Base-by-base conservation (phyloP, 2,113 vertebrate genomes). In the Cisticola juncidis region DNA sequence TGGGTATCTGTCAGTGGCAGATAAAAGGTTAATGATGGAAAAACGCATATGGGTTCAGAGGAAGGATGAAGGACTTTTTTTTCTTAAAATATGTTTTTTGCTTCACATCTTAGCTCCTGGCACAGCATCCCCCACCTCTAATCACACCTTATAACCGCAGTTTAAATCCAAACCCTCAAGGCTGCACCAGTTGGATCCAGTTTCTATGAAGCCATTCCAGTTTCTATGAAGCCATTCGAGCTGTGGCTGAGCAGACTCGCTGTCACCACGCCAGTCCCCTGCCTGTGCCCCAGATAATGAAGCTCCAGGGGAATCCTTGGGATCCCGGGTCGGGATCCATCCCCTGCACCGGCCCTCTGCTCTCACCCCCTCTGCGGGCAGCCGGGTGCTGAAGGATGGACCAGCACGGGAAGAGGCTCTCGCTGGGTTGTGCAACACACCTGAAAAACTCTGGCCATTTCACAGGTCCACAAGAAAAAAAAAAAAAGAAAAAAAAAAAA, bases 221-320 rank as follows among this genome's bases (percentile, higher is more conserved):
- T 95, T 97, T 42, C 92, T 80, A 61, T 96, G 77, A 95, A 96
- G 76, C 92, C 93, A 80, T 89, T 87, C 83, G 95, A 95, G 94
- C 97, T 93, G 58, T 24, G 28, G 48, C 88, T 24, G 94, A 97
- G 90, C 94, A 97, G 93, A 95, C 86, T 95, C 74, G 86, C 88
- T 97, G 95, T 96, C 96, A 95, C 96, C 91, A 61, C 51, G 87
- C 95, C 94, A 93, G 91, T 70, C 57, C 93, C 93, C 88, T 89
- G 94, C 95, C 93, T 90, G 96, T 28, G 62, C 92, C 92, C 81
- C 22, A 20, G 51, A 22, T 11, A 58, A 77, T 7, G 77, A 77
- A 92, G 88, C 80, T 91, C 77, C 65, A 4, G 82, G 81, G 26
- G 48, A 92, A 93, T 66, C 95, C 91, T 36, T 12, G 62, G 31